Conservation (phyloP, 2,797 vertebrate species). For the Amniataba percoides region DNA sequence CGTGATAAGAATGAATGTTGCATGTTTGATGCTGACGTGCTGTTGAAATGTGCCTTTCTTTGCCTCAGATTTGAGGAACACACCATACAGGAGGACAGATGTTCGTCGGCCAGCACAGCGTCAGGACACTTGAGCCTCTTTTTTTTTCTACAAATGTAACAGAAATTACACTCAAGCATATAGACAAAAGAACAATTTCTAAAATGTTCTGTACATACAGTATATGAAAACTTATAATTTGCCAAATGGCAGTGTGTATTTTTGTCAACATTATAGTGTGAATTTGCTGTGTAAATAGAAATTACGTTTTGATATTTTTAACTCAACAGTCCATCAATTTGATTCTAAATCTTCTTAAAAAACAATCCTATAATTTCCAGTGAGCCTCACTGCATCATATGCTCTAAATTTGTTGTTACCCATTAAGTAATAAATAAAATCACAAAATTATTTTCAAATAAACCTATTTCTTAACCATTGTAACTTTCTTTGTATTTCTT, state of each 20-base stretch:
- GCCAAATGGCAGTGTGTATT: slow-evolving; percentile 14
- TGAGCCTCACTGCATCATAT: slow-evolving; percentile 3
- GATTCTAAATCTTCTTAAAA: slow-evolving; percentile 18
- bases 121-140: slow-evolving; percentile 81
- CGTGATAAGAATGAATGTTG: background rate
- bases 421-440: slow-evolving; percentile 4
- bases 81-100: slow-evolving; percentile 92
- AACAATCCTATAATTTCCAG: background rate
- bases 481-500: slow-evolving; percentile 14
- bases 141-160: slow-evolving; percentile 2
- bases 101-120: slow-evolving; percentile 85
- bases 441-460: slow-evolving; percentile 39
- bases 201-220: slow-evolving; percentile 59
- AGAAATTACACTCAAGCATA: slow-evolving; percentile 31
- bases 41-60: background rate
- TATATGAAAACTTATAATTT: slow-evolving; percentile 14
- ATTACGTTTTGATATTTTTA: slow-evolving; percentile 49
- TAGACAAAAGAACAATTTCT: slow-evolving; percentile 31
- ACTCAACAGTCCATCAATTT: slow-evolving; percentile 12
- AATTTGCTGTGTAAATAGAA: slow-evolving; percentile 74
- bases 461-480: slow-evolving; percentile 7
- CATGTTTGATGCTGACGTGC: background rate
- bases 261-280: slow-evolving; percentile 33
- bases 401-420: background rate
- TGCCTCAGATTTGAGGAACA: slow-evolving; percentile 90